phyloP scores from a whole-genome alignment of 2,797 vertebrate species.

The Macroramphosus scolopax region DNA sequence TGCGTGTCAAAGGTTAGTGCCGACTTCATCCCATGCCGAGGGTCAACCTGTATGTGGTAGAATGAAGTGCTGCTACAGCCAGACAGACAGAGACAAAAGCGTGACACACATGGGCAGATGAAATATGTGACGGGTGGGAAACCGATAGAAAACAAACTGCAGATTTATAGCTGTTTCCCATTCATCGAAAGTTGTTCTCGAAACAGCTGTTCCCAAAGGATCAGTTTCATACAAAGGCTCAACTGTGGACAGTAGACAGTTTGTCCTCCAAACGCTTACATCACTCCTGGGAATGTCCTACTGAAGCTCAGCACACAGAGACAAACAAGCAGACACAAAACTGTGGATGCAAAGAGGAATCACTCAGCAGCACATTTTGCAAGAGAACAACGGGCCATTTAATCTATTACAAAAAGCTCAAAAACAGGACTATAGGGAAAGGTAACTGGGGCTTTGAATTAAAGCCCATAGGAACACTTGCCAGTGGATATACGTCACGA shows the following conservation, averaged over 20 bases:
- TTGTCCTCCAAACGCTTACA: conserved; percentile 62
- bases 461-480: conserved; percentile 10
- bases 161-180: conserved; percentile 25
- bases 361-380: conserved; percentile 2
- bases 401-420: conserved; percentile 33
- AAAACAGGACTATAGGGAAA: conserved; percentile 18
- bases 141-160: conserved; percentile 26
- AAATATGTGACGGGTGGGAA: conserved; percentile 21
- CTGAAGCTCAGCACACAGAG: conserved; percentile 42
- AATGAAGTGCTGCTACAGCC: neutral
- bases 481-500: conserved; percentile 7
- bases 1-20: conserved; percentile 60
- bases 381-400: conserved; percentile 27
- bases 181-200: conserved; percentile 56
- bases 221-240: conserved; percentile 36
- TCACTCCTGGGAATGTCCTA: conserved; percentile 53
- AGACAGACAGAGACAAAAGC: neutral
- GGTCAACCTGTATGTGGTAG: conserved; percentile 33
- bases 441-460: conserved; percentile 6
- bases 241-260: conserved; percentile 54
- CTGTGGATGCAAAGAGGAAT: conserved; percentile 34
- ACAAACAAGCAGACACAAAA: conserved; percentile 42
- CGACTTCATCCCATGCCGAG: conserved; percentile 22
- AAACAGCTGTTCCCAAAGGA: conserved; percentile 58
- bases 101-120: conserved; percentile 6